These are phyloP conservation scores for Trididemnum clinides DNA, from an alignment of 23 tunicate species.

Conservation along the genomic window DNA sequence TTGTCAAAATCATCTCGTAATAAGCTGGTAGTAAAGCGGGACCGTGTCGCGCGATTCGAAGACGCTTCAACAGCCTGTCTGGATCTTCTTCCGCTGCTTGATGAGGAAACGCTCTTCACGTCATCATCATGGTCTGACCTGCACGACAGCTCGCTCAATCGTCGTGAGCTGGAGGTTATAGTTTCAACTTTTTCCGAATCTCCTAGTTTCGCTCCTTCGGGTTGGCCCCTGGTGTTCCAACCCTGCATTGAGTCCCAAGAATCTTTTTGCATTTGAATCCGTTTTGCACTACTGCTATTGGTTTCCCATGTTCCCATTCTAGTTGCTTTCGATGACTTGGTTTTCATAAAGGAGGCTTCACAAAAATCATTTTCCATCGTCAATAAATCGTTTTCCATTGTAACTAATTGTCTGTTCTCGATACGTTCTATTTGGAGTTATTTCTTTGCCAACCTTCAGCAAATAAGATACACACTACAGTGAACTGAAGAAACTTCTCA, in stretches of 20 bases:
- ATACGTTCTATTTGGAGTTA: too few relatives aligned
- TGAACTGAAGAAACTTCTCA: too few relatives aligned
- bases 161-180: not conserved
- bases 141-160: slow-evolving; percentile 14
- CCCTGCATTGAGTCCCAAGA: not conserved
- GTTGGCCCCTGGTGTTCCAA: not conserved
- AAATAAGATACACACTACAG: too few relatives aligned
- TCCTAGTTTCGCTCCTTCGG: not conserved
- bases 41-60: slow-evolving; percentile 5
- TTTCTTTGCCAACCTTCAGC: too few relatives aligned
- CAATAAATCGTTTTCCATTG: too few relatives aligned
- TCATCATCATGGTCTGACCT: not conserved
- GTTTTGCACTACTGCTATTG: not conserved
- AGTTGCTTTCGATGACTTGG: not conserved
- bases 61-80: not conserved
- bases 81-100: not conserved
- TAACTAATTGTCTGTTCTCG: too few relatives aligned
- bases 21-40: slow-evolving; percentile 2
- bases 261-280: not conserved
- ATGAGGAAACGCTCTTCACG: not conserved
- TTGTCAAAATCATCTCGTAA: slow-evolving; percentile 60
- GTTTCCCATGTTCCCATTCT: slow-evolving; percentile 3
- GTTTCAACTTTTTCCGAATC: not conserved
- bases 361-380: not conserved
- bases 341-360: not conserved